These are phyloP conservation scores for Erythrocercus mccallii DNA, from an alignment of 2,113 vertebrate species.

Conservation along the genomic window DNA sequence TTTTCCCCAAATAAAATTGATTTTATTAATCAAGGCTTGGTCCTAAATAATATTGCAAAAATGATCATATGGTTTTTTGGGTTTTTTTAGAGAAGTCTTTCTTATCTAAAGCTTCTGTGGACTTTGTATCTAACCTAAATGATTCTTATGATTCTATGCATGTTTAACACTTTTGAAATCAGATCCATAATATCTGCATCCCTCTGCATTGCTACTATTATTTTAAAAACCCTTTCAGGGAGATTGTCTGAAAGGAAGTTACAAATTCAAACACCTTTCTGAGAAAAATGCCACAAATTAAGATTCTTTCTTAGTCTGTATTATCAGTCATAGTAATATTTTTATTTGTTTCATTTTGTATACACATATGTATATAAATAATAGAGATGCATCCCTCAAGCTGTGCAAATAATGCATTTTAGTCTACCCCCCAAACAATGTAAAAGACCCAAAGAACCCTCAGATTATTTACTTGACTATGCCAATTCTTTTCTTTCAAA, in stretches of 20 bases:
- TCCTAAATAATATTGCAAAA: neutral
- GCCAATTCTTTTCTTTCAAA: neutral
- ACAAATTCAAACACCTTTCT: neutral
- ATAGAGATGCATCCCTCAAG: neutral
- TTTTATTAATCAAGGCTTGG: neutral
- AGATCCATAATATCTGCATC: neutral
- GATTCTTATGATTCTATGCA: neutral
- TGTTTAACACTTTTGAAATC: neutral
- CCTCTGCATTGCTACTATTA: neutral
- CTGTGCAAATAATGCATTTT: slow-evolving; percentile 26
- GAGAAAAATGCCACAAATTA: neutral
- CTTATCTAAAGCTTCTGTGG: neutral
- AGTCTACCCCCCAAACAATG: neutral
- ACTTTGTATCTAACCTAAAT: neutral
- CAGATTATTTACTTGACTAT: neutral
- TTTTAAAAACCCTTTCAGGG: neutral
- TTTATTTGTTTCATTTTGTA: slow-evolving; percentile 32
- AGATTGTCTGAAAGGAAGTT: neutral
- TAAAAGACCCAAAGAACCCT: neutral
- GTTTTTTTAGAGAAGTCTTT: neutral
- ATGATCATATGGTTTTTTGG: neutral
- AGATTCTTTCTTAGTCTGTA: neutral
- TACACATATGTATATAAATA: neutral
- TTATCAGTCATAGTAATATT: slow-evolving; percentile 14
- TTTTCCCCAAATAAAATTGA: neutral